Percentiles rank a stretch among this genome's conserved stretches.
Conservation (phyloP, 2,888 invertebrate species). For the Mechanitis messenoides region DNA sequence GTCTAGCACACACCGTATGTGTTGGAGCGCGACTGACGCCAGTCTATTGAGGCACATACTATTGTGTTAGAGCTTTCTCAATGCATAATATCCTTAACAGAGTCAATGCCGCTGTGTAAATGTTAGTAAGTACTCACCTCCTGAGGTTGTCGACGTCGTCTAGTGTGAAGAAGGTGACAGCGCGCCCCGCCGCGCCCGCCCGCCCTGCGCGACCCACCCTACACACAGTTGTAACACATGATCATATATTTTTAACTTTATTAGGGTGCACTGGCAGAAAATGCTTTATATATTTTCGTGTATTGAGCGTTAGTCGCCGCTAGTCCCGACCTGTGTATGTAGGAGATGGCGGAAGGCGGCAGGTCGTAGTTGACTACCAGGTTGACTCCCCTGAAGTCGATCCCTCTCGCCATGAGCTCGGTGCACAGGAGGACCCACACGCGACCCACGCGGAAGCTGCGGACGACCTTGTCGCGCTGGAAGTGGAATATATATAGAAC, state of each 20-base stretch:
- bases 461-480: conserved; percentile 93
- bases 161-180: conserved; percentile 95
- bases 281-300: too few relatives aligned
- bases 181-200: conserved; percentile 91
- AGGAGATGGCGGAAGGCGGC: conserved; percentile 91
- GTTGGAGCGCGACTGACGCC: too few relatives aligned
- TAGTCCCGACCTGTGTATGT: conserved; percentile 86
- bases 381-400: conserved; percentile 97
- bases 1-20: too few relatives aligned
- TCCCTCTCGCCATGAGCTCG: conserved; percentile 96
- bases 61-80: background rate
- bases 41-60: too few relatives aligned
- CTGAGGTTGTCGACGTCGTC: conserved; percentile 90
- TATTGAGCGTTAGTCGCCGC: too few relatives aligned
- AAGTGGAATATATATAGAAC: conserved; percentile 31
- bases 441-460: conserved; percentile 92
- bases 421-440: conserved; percentile 98
- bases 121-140: conserved; percentile 72
- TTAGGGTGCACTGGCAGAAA: too few relatives aligned
- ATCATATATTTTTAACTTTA: background rate
- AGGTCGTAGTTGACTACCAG: conserved; percentile 98
- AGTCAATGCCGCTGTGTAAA: background rate
- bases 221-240: conserved; percentile 5
- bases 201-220: conserved; percentile 91
- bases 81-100: background rate